phyloP scores from a whole-genome alignment of 2,113 vertebrate species.

The Thamnophis sirtalis region DNA sequence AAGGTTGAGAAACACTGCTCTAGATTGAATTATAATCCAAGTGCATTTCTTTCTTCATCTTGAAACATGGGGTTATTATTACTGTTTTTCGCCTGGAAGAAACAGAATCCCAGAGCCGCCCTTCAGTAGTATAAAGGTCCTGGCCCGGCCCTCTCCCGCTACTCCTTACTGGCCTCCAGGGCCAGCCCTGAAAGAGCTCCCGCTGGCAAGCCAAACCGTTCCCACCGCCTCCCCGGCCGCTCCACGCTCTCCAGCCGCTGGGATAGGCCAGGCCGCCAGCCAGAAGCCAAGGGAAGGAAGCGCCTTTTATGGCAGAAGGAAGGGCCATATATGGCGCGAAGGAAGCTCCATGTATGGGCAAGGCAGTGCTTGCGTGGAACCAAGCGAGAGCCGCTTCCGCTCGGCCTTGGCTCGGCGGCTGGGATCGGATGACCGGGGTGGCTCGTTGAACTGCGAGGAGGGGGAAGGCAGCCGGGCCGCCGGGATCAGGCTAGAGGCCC shows the following conservation, averaged over 20 bases:
- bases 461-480: neutral
- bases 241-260: neutral
- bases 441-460: neutral
- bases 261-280: slow-evolving; percentile 39
- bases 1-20: too few relatives aligned
- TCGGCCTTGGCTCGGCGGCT: slow-evolving; percentile 1
- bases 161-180: neutral
- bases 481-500: neutral
- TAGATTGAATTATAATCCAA: neutral
- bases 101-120: neutral
- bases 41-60: neutral
- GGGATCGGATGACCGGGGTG: neutral
- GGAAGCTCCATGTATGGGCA: slow-evolving; percentile 60
- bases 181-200: neutral
- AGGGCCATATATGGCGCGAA: slow-evolving; percentile 47
- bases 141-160: neutral
- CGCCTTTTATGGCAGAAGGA: slow-evolving; percentile 64
- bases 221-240: neutral
- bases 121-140: neutral
- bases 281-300: slow-evolving; percentile 54
- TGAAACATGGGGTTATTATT: neutral
- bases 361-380: slow-evolving; percentile 26
- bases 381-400: slow-evolving; percentile 45
- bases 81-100: neutral
- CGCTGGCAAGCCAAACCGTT: neutral